phyloP scores from a whole-genome alignment of 2,888 invertebrate species.

The Actias luna region DNA sequence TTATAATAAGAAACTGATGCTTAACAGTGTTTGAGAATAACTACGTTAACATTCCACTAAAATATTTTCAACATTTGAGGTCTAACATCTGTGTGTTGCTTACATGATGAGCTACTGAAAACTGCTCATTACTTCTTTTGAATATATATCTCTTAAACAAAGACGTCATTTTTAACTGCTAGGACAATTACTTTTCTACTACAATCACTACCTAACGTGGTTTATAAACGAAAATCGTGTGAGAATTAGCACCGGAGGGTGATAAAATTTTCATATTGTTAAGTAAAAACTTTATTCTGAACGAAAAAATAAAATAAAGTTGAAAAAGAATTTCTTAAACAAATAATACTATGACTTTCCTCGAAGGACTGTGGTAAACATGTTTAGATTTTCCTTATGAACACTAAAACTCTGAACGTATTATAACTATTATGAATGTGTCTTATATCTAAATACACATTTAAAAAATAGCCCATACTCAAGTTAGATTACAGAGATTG shows the following conservation, averaged over 20 bases:
- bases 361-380: background rate
- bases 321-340: background rate
- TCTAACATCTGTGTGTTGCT: too few relatives aligned
- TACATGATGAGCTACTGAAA: background rate
- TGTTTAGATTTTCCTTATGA: background rate
- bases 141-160: background rate
- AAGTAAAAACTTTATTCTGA: background rate
- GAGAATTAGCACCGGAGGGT: background rate
- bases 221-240: slow-evolving; percentile 3
- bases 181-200: background rate
- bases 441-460: too few relatives aligned
- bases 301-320: background rate
- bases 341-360: background rate
- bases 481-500: too few relatives aligned
- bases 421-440: too few relatives aligned
- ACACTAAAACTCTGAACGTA: background rate
- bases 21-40: too few relatives aligned
- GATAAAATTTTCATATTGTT: background rate
- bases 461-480: too few relatives aligned
- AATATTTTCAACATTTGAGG: too few relatives aligned
- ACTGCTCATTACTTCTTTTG: background rate
- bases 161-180: background rate
- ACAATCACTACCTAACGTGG: background rate
- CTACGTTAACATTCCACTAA: too few relatives aligned
- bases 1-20: too few relatives aligned